Conservation (phyloP, 1,140 invertebrate species). For the Drosophila fuyamai region DNA sequence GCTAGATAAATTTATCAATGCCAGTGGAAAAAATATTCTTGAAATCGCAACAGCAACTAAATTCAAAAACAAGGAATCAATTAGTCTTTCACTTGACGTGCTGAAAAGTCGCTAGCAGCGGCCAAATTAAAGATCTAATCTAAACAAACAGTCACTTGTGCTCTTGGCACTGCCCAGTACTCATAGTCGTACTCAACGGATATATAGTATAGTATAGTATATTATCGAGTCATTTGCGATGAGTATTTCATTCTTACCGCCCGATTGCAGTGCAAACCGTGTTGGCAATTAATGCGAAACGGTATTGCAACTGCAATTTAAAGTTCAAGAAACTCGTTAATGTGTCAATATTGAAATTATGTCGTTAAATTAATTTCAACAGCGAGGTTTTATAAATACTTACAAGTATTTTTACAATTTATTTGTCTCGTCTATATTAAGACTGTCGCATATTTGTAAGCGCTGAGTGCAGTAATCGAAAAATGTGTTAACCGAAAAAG, state of each 20-base stretch:
- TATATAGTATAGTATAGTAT: neutral
- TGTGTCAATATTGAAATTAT: constrained; percentile 75
- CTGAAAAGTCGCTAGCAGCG: constrained; percentile 21
- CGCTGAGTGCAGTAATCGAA: constrained; percentile 59
- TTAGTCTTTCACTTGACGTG: constrained; percentile 35
- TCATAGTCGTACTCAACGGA: neutral
- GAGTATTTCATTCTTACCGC: constrained; percentile 23
- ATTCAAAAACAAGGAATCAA: constrained; percentile 27
- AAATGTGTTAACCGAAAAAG: constrained; percentile 56
- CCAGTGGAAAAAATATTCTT: constrained; percentile 12
- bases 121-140: constrained; percentile 30
- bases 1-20: constrained; percentile 27
- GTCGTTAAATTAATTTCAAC: constrained; percentile 37
- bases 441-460: constrained; percentile 38
- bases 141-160: constrained; percentile 30
- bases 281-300: constrained; percentile 40
- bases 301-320: constrained; percentile 41
- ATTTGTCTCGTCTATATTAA: constrained; percentile 40
- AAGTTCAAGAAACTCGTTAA: constrained; percentile 69
- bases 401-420: constrained; percentile 26
- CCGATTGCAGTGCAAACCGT: constrained; percentile 32
- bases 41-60: constrained; percentile 19
- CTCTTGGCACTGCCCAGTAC: constrained; percentile 28
- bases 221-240: constrained; percentile 19
- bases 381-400: constrained; percentile 28